These are phyloP conservation scores for Penaeus vannamei DNA, from an alignment of 1,140 invertebrate genomes.

Conservation along the genomic window DNA sequence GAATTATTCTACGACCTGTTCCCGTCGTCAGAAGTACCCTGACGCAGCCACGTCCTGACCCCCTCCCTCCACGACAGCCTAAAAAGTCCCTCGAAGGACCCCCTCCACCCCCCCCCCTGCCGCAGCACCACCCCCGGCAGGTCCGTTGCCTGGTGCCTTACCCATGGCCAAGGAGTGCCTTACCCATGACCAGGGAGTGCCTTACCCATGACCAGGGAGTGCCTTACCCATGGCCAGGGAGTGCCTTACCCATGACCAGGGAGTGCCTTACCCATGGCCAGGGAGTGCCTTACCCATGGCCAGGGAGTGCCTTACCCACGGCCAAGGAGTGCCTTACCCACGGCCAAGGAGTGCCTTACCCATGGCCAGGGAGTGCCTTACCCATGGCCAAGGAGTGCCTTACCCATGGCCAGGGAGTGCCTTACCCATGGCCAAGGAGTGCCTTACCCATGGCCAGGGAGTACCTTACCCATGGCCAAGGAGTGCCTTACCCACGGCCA, in stretches of 20 bases:
- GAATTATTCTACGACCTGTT: too few species aligned
- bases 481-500: slow-evolving; percentile 90
- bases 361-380: too few species aligned
- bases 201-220: slow-evolving; percentile 74
- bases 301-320: slow-evolving; percentile 87
- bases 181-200: slow-evolving; percentile 83
- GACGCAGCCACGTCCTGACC: too few species aligned
- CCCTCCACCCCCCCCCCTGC: too few species aligned
- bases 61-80: too few species aligned
- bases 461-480: slow-evolving; percentile 85
- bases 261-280: too few species aligned
- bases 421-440: slow-evolving; percentile 87
- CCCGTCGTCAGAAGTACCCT: too few species aligned
- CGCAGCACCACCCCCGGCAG: too few species aligned
- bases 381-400: slow-evolving; percentile 88
- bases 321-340: slow-evolving; percentile 89
- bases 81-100: too few species aligned
- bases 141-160: slow-evolving; percentile 70
- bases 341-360: slow-evolving; percentile 88
- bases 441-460: too few species aligned
- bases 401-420: too few species aligned
- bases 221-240: slow-evolving; percentile 88
- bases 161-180: slow-evolving; percentile 83
- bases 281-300: slow-evolving; percentile 88
- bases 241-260: too few species aligned